Base-by-base conservation (phyloP, 2,888 invertebrate species). In the Acleris cristana region DNA sequence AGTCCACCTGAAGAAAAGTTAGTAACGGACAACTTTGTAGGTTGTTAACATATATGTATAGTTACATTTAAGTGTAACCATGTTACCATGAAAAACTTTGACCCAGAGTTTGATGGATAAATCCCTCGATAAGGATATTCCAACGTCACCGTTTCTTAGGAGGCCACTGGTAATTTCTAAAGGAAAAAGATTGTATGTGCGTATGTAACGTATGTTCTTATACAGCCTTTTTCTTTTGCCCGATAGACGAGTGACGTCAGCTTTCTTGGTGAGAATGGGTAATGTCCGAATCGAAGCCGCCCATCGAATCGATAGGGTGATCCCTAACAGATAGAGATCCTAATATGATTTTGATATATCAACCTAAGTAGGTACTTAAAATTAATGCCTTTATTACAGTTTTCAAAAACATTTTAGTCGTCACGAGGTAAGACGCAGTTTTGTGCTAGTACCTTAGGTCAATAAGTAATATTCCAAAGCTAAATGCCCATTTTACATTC, bases 241-340 rank as follows among this genome's bases (percentile, higher is more conserved):
- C 14, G 40, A 40, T 14, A 14, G 12, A 40, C 40, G 23, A 69
- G 64, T 14, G 58, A 64, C 40, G 64, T 70, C 8, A 63, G 45
- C 19, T 63, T 69, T 34, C 21, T 70, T 45, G 64, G 63, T 40
- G 65, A 70, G 45, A 69, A 70, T 23, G 59, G 63, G 21, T 55
- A 34, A 55, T 44, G 69, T 64, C 54, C 55, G 68, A 26, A 55
- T 23, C n/a, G 53, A 19, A 69, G 52, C 51, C 23, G 5, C 26
- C 51, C 23, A 48, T 44, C 34, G 19, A 62, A 54, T 53, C 45
- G 45, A 45, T 54, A 49, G 18, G 18, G 23, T 58, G 12, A 58
- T 48, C 48, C 48, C 18, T 21, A 8, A 16, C 5, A 58, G 57
- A 58, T 23, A 45, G 21, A 58, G 58, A 23, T 18, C n/a, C 14